Conservation (phyloP, 2,797 vertebrate species). For the Melanotaenia trifasciata region DNA sequence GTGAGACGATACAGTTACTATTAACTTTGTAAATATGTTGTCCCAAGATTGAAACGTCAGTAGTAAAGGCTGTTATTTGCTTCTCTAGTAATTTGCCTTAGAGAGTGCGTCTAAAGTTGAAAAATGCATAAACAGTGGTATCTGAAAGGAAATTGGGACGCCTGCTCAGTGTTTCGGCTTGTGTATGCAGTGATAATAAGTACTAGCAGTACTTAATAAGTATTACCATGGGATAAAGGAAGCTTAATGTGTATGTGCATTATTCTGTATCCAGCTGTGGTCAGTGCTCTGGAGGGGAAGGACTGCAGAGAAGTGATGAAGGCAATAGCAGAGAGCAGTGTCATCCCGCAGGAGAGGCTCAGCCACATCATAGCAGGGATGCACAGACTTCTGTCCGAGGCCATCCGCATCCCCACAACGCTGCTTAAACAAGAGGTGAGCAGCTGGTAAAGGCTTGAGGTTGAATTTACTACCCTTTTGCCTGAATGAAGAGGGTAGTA, state of each 20-base stretch:
- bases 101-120: too few relatives aligned
- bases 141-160: neutral
- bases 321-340: conserved; percentile 75
- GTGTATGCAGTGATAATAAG: neutral
- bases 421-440: conserved; percentile 87
- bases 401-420: conserved; percentile 83
- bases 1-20: neutral
- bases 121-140: neutral
- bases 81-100: too few relatives aligned
- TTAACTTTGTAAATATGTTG: neutral
- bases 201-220: too few relatives aligned
- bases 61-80: neutral
- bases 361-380: conserved; percentile 85
- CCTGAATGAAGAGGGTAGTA: too few relatives aligned
- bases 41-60: neutral
- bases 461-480: too few relatives aligned
- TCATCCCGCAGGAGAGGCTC: conserved; percentile 85
- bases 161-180: neutral
- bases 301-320: conserved; percentile 83
- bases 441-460: neutral
- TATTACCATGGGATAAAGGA: too few relatives aligned
- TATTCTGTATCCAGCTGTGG: conserved; percentile 79
- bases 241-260: conserved; percentile 8
- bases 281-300: conserved; percentile 86
- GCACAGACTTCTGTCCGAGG: conserved; percentile 86